Evolutionary conservation across 1,140 invertebrate species (phyloP), one percentile per base, ranked within the genome.

Genomic region (Cydia pomonella): DNA sequence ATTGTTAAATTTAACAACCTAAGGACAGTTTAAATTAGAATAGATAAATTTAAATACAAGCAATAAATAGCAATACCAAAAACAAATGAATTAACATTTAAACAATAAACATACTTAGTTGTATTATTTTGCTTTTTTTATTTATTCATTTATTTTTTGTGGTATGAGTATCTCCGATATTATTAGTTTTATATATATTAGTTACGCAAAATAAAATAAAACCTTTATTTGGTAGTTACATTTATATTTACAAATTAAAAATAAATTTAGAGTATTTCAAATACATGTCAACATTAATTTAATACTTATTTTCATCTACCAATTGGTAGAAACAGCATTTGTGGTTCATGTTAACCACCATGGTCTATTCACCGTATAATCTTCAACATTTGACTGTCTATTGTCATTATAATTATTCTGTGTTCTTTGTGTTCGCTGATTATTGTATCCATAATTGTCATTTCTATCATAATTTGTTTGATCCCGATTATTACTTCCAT

Each of bases 301-400:
- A 53, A 53, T 53, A 53, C 47, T 23, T n/a, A 59, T 59, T 59
- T 59, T 59, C n/a, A 59, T 23, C 53, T 23, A 59, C 53, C 21
- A 59, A 2, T 3, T 9, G 53, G 21, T 23, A 59, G n/a, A 59
- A 50, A 59, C 6, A 23, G 9, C 21, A 33, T 38, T 41, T 66
- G 9, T n/a, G 25, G 2, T 38, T 38, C 16, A 69, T 10, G 27
- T 69, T n/a, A 18, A 33, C 64, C 64, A 69, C 64, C 64, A 69
- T 23, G 64, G 64, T 18, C 64, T 33, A 69, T 69, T 69, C 10
- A 69, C 18, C 13, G 64, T 69, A 69, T 69, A 69, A 38, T 33
- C 29, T 33, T 69, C 64, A 41, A 59, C 53, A 59, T 33, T 33
- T 21, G 63, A 64, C 5, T 27, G 63, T 33, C 63, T 64, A 7